Evolutionary conservation across 2,113 vertebrate genomes (phyloP), one percentile per base, ranked within the genome.

Genomic region (Spea bombifrons): DNA sequence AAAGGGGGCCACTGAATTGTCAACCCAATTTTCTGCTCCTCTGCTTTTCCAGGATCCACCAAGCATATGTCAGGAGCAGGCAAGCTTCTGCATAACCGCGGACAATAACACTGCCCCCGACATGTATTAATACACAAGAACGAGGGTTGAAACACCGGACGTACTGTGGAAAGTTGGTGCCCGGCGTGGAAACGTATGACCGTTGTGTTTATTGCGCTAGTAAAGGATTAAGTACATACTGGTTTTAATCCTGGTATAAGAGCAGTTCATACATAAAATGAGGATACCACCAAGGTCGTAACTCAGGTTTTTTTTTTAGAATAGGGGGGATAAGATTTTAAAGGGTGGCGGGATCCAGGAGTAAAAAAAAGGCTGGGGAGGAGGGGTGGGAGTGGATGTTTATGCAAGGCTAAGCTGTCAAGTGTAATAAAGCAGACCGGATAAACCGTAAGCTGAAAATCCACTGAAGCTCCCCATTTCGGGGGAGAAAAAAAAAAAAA

Each of bases 391-490:
- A 84, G 84, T 87, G 85, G 85, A 82, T 92, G 88, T 92, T 94
- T 93, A 92, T 90, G 91, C 89, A 93, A 89, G 92, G 87, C 88
- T 92, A 91, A 93, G 90, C 92, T 93, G 92, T 93, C 91, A 92
- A 92, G 90, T 92, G 89, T 90, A 94, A 91, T 93, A 93, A 94
- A 92, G 88, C 90, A 88, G 89, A 90, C 87, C 92, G 91, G 93
- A 93, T 90, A 92, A 94, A 93, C 93, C 89, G 89, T 94, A 92
- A 93, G 91, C 90, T 90, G 88, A 92, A 94, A 94, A 92, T 92
- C 90, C 91, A 95, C 92, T 92, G 93, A 92, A 92, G 92, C 92
- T 93, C 92, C 92, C 90, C 85, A 90, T 94, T 95, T 94, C 88
- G 88, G 88, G 86, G 30, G 30, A 30, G 30, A 30, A 30, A 30